These are phyloP conservation scores for Tachuris rubrigastra DNA, from an alignment of 2,113 vertebrate species.

Conservation along the genomic window DNA sequence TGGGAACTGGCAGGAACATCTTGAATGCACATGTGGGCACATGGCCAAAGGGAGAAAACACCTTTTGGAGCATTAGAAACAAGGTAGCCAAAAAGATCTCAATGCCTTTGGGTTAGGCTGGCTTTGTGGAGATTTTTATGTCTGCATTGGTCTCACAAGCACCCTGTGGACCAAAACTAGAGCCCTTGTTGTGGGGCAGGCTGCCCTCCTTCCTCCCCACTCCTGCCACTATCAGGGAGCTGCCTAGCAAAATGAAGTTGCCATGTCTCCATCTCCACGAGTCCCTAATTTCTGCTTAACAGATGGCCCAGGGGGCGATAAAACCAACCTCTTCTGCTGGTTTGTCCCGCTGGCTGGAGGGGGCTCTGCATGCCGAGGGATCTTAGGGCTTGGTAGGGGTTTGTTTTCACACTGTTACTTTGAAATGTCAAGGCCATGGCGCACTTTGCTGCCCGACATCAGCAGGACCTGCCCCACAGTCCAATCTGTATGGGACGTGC, in stretches of 20 bases:
- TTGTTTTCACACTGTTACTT: not conserved
- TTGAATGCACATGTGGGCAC: not conserved
- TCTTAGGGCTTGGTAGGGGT: not conserved
- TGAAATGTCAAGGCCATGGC: not conserved
- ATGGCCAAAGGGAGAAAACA: not conserved
- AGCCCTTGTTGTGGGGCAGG: not conserved
- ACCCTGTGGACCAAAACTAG: not conserved
- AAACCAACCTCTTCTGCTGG: not conserved
- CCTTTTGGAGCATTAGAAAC: not conserved
- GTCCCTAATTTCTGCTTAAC: not conserved
- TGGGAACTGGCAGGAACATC: not conserved
- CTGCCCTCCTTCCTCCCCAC: not conserved
- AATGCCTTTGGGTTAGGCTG: not conserved
- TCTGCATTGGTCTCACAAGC: not conserved
- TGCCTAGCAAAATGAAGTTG: not conserved
- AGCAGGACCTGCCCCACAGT: not conserved
- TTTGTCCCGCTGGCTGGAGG: not conserved
- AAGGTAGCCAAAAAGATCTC: not conserved
- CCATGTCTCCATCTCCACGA: accelerated
- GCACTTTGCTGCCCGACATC: not conserved
- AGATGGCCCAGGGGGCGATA: not conserved
- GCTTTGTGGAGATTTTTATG: not conserved
- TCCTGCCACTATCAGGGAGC: not conserved
- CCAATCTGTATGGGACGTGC: not conserved
- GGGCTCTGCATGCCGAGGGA: accelerated